Evolutionary conservation across 37 sponge, comb jelly and placozoan genomes (phyloP).

Genomic region (Tethya wilhelma): DNA sequence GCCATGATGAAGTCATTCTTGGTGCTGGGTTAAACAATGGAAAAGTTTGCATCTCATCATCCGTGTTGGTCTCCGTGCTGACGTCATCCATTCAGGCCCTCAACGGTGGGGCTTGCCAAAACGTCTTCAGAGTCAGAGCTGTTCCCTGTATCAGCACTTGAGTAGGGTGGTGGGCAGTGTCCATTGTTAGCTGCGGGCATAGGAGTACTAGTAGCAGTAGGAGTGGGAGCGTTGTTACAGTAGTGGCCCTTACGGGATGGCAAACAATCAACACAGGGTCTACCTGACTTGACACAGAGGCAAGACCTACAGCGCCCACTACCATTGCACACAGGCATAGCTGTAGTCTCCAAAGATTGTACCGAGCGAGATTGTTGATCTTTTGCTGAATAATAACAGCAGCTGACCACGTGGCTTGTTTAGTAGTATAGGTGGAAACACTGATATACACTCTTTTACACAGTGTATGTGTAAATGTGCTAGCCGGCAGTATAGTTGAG

Average conservation of each 20-base stretch:
- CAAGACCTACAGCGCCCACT: conserved; percentile 32
- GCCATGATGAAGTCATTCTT: conserved; percentile 1
- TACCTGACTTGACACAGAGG: conserved; percentile 9
- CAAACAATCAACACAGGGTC: conserved; percentile 9
- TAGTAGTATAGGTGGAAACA: too few species aligned
- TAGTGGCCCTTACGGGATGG: conserved; percentile 11
- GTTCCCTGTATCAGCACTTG: background rate
- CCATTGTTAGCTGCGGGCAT: background rate
- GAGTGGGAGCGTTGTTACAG: background rate
- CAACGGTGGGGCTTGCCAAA: background rate
- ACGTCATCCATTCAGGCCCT: background rate
- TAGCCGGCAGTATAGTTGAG: too few species aligned
- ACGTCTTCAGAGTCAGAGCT: background rate
- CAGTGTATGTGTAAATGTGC: too few species aligned
- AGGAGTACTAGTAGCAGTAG: background rate
- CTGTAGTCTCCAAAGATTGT: too few species aligned
- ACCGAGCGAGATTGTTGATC: too few species aligned
- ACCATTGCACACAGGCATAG: conserved; percentile 30
- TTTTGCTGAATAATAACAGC: too few species aligned
- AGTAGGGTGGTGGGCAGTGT: too few species aligned
- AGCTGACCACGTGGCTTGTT: too few species aligned
- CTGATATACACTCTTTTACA: too few species aligned
- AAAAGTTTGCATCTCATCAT: background rate
- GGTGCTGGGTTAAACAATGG: background rate
- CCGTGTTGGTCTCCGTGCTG: background rate